These are phyloP conservation scores for Ophion costatus DNA, from an alignment of 2,888 invertebrate species.

Conservation along the genomic window DNA sequence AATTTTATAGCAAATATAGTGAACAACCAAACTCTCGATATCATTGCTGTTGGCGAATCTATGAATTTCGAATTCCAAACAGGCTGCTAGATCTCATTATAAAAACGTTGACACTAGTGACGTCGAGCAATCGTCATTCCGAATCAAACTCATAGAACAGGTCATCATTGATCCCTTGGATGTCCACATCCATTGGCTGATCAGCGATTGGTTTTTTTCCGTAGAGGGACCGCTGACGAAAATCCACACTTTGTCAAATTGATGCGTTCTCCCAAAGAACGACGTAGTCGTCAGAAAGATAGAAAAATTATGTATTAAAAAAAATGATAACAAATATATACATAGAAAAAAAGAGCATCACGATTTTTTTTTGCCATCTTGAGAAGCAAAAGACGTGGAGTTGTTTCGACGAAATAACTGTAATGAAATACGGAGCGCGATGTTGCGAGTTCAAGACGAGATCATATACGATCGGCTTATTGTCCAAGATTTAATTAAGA, in stretches of 20 bases:
- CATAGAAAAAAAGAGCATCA: neutral
- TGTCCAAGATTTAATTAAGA: constrained; percentile 43
- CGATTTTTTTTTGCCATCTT: constrained; percentile 8
- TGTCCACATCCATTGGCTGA: neutral
- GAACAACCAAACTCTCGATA: too few relatives aligned
- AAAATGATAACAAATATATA: neutral
- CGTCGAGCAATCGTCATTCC: too few relatives aligned
- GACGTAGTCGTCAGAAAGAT: neutral
- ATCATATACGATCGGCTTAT: constrained; percentile 41
- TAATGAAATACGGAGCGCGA: constrained; percentile 15
- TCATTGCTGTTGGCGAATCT: too few relatives aligned
- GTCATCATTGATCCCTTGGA: too few relatives aligned
- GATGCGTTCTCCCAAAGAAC: neutral
- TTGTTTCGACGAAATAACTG: constrained; percentile 34
- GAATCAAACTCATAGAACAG: too few relatives aligned
- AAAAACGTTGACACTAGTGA: too few relatives aligned
- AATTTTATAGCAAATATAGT: too few relatives aligned
- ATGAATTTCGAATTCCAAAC: too few relatives aligned
- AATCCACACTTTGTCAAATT: neutral
- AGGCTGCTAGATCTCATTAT: too few relatives aligned
- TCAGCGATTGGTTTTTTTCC: constrained; percentile 3
- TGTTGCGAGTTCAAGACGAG: constrained; percentile 35
- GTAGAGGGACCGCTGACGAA: constrained; percentile 3
- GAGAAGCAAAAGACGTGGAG: constrained; percentile 31
- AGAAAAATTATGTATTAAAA: neutral